Conservation (phyloP, 2,888 invertebrate genomes). For the Rutpela maculata region DNA sequence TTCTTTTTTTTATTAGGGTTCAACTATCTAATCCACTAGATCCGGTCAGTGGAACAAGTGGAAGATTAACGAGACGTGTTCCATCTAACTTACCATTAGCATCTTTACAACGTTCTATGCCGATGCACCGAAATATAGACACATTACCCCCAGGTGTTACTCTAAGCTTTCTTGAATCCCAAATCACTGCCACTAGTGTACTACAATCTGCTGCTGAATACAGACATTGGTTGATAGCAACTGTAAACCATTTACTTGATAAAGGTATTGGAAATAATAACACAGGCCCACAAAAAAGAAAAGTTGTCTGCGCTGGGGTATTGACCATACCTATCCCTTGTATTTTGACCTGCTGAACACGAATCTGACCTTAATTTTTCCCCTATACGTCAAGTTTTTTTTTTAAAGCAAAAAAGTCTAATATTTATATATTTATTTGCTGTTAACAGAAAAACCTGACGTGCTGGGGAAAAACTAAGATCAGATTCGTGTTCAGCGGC, state of each 20-base stretch:
- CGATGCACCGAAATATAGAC: slow-evolving; percentile 66
- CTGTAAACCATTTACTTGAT: slow-evolving; percentile 78
- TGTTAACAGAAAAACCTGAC: too few relatives aligned
- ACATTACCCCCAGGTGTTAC: slow-evolving; percentile 74
- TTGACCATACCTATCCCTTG: too few relatives aligned
- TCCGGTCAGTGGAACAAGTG: slow-evolving; percentile 75
- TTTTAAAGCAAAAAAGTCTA: too few relatives aligned
- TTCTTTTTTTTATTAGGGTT: slow-evolving; percentile 71
- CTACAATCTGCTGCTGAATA: slow-evolving; percentile 85
- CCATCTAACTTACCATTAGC: slow-evolving; percentile 68
- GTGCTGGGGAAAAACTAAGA: too few relatives aligned
- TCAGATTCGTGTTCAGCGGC: too few relatives aligned
- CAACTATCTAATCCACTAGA: slow-evolving; percentile 76
- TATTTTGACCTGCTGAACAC: too few relatives aligned
- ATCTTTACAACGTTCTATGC: slow-evolving; percentile 70
- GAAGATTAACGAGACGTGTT: slow-evolving; percentile 71
- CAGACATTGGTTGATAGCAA: slow-evolving; percentile 82
- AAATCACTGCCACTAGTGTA: slow-evolving; percentile 82
- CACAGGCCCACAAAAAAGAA: too few relatives aligned
- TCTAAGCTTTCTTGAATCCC: slow-evolving; percentile 83
- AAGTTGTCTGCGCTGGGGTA: too few relatives aligned
- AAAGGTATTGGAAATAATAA: slow-evolving; percentile 76
- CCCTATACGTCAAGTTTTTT: too few relatives aligned
- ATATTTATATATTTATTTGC: too few relatives aligned
- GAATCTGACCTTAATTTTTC: too few relatives aligned